Conservation (phyloP, 35 echinoderm and acorn worm genomes). For the Stichopus chloronotus region DNA sequence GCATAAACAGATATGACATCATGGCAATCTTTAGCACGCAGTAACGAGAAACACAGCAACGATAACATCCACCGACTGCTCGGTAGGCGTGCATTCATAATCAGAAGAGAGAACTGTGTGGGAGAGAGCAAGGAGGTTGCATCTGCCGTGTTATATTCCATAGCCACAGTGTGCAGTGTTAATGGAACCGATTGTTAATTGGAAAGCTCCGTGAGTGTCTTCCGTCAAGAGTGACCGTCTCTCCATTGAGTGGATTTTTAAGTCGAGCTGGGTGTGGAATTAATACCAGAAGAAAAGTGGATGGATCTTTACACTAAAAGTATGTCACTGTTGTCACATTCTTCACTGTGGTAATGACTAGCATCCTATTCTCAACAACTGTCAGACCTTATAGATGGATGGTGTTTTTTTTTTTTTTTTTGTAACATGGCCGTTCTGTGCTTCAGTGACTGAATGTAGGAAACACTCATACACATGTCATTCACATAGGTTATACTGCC, state of each 20-base stretch:
- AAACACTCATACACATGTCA: no score
- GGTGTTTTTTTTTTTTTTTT: neutral
- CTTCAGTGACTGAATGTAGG: neutral
- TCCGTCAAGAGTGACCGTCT: neutral
- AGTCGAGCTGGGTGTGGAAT: neutral
- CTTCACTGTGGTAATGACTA: neutral
- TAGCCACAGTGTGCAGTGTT: neutral
- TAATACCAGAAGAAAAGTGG: neutral
- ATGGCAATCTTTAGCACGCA: slow-evolving; percentile 20
- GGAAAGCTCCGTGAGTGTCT: neutral
- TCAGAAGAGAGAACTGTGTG: neutral
- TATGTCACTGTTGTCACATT: neutral
- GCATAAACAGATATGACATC: slow-evolving; percentile 49
- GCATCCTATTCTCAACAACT: neutral
- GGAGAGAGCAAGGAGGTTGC: neutral
- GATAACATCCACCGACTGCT: neutral
- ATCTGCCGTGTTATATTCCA: neutral
- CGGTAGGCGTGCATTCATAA: neutral
- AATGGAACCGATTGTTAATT: neutral
- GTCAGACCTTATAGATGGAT: neutral
- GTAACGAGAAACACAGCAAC: neutral
- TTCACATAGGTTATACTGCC: no score
- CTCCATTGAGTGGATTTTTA: neutral
- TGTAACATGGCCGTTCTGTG: neutral
- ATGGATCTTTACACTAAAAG: neutral